A percentile compares a stretch with the other conserved stretches of the same genome.
Evolutionary conservation across 1,140 invertebrate genomes (phyloP).

Genomic region (Drosophila bocki): DNA sequence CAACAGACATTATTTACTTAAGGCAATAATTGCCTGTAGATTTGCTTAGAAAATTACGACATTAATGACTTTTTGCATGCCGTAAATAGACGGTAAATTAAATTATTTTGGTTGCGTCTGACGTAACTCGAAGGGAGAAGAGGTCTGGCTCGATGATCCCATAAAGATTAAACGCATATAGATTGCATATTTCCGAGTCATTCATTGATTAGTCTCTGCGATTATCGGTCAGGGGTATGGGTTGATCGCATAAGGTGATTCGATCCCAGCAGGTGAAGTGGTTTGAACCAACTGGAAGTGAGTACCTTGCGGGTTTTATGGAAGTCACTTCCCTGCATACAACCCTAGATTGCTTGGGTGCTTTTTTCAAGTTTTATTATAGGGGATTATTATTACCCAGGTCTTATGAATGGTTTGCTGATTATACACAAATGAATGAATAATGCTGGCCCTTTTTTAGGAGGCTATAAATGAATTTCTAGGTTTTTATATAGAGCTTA

Average conservation of each 20-base stretch:
- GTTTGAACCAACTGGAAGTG: constrained; percentile 13
- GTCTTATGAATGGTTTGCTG: neutral
- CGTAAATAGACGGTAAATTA: constrained; percentile 42
- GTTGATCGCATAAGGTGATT: constrained; percentile 6
- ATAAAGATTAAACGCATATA: constrained; percentile 33
- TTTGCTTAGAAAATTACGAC: constrained; percentile 12
- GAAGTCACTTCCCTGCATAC: constrained; percentile 1
- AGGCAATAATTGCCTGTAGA: neutral
- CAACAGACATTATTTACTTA: constrained; percentile 12
- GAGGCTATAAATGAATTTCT: too few species aligned
- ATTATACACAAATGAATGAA: constrained; percentile 10
- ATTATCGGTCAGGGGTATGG: constrained; percentile 22
- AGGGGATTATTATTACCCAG: neutral
- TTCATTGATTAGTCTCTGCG: constrained; percentile 17
- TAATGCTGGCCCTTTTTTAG: neutral
- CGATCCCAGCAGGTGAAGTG: constrained; percentile 6
- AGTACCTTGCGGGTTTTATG: constrained; percentile 5
- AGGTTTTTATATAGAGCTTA: too few species aligned
- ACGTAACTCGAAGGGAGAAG: constrained; percentile 7
- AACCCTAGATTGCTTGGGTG: constrained; percentile 7
- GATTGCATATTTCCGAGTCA: constrained; percentile 31
- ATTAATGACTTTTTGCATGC: constrained; percentile 27
- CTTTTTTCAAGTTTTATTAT: constrained; percentile 21
- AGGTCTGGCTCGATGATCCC: constrained; percentile 18
- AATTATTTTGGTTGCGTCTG: constrained; percentile 26